Evolutionary conservation across 2,888 invertebrate species (phyloP), one percentile per base, ranked within the genome.

Genomic region (Leptinotarsa peninsularis): DNA sequence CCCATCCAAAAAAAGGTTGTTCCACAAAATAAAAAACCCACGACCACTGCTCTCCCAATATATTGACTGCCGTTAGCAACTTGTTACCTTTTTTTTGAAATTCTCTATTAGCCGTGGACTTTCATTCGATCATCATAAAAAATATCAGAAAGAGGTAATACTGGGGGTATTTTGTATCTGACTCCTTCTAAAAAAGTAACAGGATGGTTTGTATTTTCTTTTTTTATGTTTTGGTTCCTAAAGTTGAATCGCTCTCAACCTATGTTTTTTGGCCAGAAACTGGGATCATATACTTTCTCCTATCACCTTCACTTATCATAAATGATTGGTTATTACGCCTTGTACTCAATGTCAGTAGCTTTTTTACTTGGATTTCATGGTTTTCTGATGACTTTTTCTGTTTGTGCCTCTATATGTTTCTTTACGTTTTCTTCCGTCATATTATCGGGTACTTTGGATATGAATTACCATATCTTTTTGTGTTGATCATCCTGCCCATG

Each of bases 391-490:
- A 66, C 49, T 66, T 33, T 43, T 66, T 27, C 66, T 66, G 43
- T 66, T 43, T 66, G 49, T 66, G 49, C 43, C 49, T 66, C 66
- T 66, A 43, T 66, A 66, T 66, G 49, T 43, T 66, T 66, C 7
- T 43, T 66, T 66, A 66, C 23, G 66, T 66, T 66, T 66, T 66
- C 66, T 27, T 66, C 66, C n/a, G 33, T 23, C 13, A 66, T 66
- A 23, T 66, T 66, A 66, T 66, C 66, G 33, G 43, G 27, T 18
- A 66, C 66, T 66, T 66, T 66, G 23, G 66, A 23, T 66, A 66
- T 5, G 66, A 66, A 66, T 66, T 23, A 66, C 66, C 66, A 66
- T 66, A 66, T 66, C 14, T 66, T 66, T 66, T 66, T 66, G 66
- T 43, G 33, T 66, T 66, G 13, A 17, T 49, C 49, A 43, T 66